phyloP scores from a whole-genome alignment of 2,888 invertebrate species.

The Lampropteryx suffumata region DNA sequence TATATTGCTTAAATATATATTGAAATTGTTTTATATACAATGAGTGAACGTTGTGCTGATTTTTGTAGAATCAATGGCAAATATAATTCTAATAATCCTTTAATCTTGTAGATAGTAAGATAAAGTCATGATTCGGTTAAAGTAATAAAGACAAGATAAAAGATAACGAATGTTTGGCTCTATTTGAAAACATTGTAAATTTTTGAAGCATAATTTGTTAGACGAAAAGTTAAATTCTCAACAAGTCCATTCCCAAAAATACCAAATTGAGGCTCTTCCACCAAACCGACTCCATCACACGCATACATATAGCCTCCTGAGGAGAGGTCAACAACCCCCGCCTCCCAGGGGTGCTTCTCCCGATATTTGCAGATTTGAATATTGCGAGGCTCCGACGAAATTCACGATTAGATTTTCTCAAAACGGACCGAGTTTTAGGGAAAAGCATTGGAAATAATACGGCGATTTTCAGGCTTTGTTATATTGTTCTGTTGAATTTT shows the following conservation, averaged over 20 bases:
- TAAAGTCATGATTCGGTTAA: too few relatives aligned
- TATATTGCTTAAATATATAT: too few relatives aligned
- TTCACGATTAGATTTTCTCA: constrained; percentile 67
- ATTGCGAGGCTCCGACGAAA: constrained; percentile 59
- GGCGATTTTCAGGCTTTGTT: constrained; percentile 26
- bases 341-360: constrained; percentile 51
- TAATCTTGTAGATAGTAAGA: too few relatives aligned
- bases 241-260: constrained; percentile 1
- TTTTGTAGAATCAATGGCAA: too few relatives aligned
- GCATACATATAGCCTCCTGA: constrained; percentile 57
- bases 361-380: constrained; percentile 75
- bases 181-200: too few relatives aligned
- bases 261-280: constrained; percentile 37
- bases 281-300: constrained; percentile 32
- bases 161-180: too few relatives aligned
- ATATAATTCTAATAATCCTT: too few relatives aligned
- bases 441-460: constrained; percentile 35
- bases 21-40: too few relatives aligned
- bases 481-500: constrained; percentile 17
- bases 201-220: too few relatives aligned
- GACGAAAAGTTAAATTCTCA: too few relatives aligned
- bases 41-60: too few relatives aligned
- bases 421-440: constrained; percentile 36
- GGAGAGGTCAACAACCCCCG: constrained; percentile 69
- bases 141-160: too few relatives aligned